Evolutionary conservation across 2,888 invertebrate species (phyloP), one percentile per base, ranked within the genome.

Genomic region (Spilarctia lutea): DNA sequence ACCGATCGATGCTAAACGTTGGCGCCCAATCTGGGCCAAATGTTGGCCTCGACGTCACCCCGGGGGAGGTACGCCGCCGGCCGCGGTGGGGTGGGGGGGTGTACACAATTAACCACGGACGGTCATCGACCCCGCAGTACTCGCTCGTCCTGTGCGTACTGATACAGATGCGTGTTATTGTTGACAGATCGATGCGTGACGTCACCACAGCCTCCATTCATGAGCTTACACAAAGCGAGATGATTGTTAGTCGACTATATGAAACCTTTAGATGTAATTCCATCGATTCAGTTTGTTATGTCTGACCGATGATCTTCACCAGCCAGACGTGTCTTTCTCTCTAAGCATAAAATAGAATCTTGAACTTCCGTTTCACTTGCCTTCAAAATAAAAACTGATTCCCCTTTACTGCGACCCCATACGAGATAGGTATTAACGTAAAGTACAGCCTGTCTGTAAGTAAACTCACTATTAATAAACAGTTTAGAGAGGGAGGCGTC

Each of bases 31-130:
- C 81, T 82, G 72, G 72, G 70, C 56, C 75, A 73, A 68, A 70
- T 13, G 72, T 75, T 75, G 75, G 71, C 68, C 60, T 52, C 73
- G 76, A 76, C 76, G 76, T 76, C 71, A 76, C 75, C 73, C 73
- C 60, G 68, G 65, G 74, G 71, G 72, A 42, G 68, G 42, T 73
- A 74, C 35, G 60, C 72, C 67, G 78, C 79, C 81, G 76, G 72
- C 75, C 68, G 35, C 48, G 76, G 65, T 72, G 76, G 79, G 80
- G 75, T 81, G 81, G 83, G 83, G 87, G 84, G 83, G 83, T 78
- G 87, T 86, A 83, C 90, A 90, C 92, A 94, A 94, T 94, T 94
- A 94, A 90, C 93, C 91, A 87, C 88, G 89, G 89, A 89, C 92
- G 93, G 94, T 93, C 94, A 88, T 89, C 90, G 91, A 94, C 93